Conservation (phyloP, 2,113 vertebrate genomes). For the Maccullochella peelii region DNA sequence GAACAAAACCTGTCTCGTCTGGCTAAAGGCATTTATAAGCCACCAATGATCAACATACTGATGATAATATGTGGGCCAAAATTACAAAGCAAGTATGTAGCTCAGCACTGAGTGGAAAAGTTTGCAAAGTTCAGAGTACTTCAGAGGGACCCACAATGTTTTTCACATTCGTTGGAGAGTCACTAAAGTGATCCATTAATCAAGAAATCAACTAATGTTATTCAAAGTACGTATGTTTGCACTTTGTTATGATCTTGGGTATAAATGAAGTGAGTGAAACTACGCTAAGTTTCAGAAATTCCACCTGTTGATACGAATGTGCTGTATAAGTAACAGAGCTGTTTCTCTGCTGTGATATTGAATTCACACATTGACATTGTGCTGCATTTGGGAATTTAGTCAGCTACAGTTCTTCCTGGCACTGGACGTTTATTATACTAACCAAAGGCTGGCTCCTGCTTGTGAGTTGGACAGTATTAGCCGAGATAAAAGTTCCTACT, state of each 20-base stretch:
- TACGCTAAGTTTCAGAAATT: background rate
- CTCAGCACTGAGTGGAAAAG: slow-evolving; percentile 53
- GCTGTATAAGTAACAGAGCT: background rate
- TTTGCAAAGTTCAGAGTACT: slow-evolving; percentile 41
- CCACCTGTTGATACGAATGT: background rate
- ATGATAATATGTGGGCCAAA: slow-evolving; percentile 19
- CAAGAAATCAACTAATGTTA: slow-evolving; percentile 32
- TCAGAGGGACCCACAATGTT: slow-evolving; percentile 3
- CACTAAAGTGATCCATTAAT: slow-evolving; percentile 35
- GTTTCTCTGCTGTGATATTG: background rate
- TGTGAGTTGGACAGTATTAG: slow-evolving; percentile 1
- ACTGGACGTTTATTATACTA: background rate
- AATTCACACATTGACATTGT: background rate
- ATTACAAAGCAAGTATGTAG: slow-evolving; percentile 23
- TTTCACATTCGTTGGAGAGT: slow-evolving; percentile 22
- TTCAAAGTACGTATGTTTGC: slow-evolving; percentile 26
- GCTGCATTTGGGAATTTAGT: background rate
- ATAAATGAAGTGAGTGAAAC: background rate
- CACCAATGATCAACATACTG: slow-evolving; percentile 18
- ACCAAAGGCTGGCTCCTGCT: background rate
- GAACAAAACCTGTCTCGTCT: slow-evolving; percentile 64
- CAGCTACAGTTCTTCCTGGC: background rate
- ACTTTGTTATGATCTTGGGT: background rate
- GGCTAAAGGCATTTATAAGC: slow-evolving; percentile 51
- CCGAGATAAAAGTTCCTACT: background rate